These are phyloP conservation scores for Alcis repandata DNA, from an alignment of 2,888 invertebrate genomes.

Conservation along the genomic window DNA sequence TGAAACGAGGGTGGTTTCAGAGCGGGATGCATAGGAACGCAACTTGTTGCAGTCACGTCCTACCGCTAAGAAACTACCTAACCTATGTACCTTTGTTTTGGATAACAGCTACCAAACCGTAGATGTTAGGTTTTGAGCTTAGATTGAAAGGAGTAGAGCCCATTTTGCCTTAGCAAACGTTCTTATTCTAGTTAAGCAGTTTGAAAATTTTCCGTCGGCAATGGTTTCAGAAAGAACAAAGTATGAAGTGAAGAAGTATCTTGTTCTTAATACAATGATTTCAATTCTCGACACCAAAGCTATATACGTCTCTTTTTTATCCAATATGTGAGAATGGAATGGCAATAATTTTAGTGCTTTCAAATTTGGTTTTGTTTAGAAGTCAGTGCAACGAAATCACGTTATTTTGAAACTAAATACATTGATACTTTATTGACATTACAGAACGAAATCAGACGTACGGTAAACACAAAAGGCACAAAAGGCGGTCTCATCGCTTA, in stretches of 20 bases:
- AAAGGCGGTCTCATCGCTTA: too few relatives aligned
- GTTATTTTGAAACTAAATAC: too few relatives aligned
- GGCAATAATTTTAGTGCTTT: too few relatives aligned
- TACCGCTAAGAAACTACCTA: conserved; percentile 59
- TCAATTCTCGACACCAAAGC: too few relatives aligned
- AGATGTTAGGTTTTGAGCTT: neutral
- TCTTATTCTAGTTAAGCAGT: neutral
- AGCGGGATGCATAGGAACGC: conserved; percentile 60
- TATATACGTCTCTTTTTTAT: too few relatives aligned
- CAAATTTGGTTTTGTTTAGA: too few relatives aligned
- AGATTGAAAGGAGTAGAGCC: neutral
- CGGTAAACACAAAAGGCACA: too few relatives aligned
- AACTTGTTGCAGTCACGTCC: conserved; percentile 81
- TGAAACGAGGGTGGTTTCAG: conserved; percentile 46
- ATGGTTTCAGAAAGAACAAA: conserved; percentile 8
- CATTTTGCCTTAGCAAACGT: conserved; percentile 6
- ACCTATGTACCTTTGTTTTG: conserved; percentile 51
- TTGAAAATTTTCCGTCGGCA: conserved; percentile 39
- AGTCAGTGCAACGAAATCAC: too few relatives aligned
- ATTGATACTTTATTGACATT: too few relatives aligned
- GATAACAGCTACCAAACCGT: conserved; percentile 27
- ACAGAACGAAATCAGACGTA: too few relatives aligned
- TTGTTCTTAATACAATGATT: neutral
- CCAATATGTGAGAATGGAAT: too few relatives aligned
- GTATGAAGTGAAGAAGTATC: neutral